These are phyloP conservation scores for Ecdyonurus torrentis DNA, from an alignment of 2,888 invertebrate species.

Conservation along the genomic window DNA sequence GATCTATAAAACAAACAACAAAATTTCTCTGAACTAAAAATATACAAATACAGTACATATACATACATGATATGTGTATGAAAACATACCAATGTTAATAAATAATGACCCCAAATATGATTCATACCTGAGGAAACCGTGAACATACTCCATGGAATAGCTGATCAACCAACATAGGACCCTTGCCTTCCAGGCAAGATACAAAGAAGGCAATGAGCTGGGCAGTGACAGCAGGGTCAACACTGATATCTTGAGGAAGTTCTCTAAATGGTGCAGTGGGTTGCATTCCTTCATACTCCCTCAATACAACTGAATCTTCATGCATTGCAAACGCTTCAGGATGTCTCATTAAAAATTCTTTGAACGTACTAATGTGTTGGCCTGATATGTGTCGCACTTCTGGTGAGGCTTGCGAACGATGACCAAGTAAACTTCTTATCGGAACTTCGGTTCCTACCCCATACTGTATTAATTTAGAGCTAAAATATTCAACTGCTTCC, in stretches of 20 bases:
- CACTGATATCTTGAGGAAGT: constrained; percentile 51
- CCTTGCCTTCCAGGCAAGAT: constrained; percentile 62
- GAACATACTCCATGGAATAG: constrained; percentile 66
- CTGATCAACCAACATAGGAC: constrained; percentile 70
- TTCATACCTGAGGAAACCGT: constrained; percentile 40
- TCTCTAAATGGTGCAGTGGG: constrained; percentile 43
- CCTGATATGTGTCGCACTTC: constrained; percentile 93
- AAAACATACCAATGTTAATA: too few species aligned
- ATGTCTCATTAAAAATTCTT: constrained; percentile 72
- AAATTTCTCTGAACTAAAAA: too few species aligned
- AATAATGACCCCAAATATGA: too few species aligned
- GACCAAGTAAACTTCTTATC: constrained; percentile 89
- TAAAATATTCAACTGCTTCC: constrained; percentile 96
- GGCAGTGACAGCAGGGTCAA: constrained; percentile 70
- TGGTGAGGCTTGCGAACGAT: constrained; percentile 88
- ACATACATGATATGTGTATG: too few species aligned
- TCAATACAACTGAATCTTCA: constrained; percentile 61
- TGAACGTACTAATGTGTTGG: constrained; percentile 87
- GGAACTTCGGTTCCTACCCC: constrained; percentile 93
- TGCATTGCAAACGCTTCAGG: constrained; percentile 72
- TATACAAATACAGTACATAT: too few species aligned
- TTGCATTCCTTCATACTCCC: constrained; percentile 45
- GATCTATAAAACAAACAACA: too few species aligned
- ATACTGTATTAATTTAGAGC: constrained; percentile 85
- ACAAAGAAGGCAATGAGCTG: constrained; percentile 67